Evolutionary conservation across 2,888 invertebrate genomes (phyloP).

Genomic region (Drosophila nr. fundita): DNA sequence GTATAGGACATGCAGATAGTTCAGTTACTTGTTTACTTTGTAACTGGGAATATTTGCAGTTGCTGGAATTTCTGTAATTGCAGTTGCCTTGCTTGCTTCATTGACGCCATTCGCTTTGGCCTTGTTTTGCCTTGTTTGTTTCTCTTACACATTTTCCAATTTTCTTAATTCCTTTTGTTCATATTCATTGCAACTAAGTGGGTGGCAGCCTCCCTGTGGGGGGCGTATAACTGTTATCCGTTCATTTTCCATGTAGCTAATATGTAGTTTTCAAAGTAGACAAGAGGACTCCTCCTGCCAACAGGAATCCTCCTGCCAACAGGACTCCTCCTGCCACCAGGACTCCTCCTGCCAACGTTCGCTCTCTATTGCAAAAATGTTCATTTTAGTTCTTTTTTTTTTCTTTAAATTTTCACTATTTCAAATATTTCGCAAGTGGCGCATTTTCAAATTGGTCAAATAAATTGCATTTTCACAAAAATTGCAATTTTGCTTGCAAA

Average conservation of each 20-base stretch:
- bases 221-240: neutral
- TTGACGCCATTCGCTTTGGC: slow-evolving; percentile 15
- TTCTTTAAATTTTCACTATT: neutral
- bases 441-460: neutral
- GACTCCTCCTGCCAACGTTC: neutral
- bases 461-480: neutral
- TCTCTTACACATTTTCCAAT: slow-evolving; percentile 34
- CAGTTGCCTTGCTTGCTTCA: slow-evolving; percentile 13
- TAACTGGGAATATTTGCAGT: slow-evolving; percentile 17
- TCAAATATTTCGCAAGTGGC: neutral
- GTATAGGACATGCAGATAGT: neutral
- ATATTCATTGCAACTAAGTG: neutral
- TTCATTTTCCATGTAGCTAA: slow-evolving; percentile 9
- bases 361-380: neutral
- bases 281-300: neutral
- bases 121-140: slow-evolving; percentile 13
- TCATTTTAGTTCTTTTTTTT: neutral
- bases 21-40: neutral
- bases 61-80: slow-evolving; percentile 24
- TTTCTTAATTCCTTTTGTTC: slow-evolving; percentile 55
- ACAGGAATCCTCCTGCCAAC: neutral
- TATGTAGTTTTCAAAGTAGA: neutral
- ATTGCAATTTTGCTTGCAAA: neutral
- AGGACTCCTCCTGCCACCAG: neutral
- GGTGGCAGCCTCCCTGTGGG: neutral